Evolutionary conservation across 2,888 invertebrate species (phyloP).

Genomic region (Helleia helle): DNA sequence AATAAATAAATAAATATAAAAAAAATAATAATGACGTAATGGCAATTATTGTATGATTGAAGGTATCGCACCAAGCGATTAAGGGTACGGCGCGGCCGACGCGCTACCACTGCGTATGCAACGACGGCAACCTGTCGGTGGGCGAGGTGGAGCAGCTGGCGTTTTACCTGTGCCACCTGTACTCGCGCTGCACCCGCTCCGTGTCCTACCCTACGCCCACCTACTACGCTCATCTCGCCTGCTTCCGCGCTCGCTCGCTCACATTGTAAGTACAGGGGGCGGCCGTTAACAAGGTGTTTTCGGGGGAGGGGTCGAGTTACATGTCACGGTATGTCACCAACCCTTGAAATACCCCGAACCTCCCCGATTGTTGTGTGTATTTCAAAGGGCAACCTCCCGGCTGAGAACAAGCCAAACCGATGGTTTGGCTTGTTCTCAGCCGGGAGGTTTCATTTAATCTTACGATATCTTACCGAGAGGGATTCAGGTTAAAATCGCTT

Average conservation of each 20-base stretch:
- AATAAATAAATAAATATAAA: no score
- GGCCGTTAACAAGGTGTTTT: no score
- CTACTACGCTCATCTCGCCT: constrained; percentile 91
- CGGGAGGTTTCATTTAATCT: no score
- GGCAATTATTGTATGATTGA: constrained; percentile 9
- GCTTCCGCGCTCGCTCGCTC: constrained; percentile 77
- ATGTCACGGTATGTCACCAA: no score
- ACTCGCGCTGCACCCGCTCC: constrained; percentile 86
- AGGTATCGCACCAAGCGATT: constrained; percentile 78
- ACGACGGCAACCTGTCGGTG: constrained; percentile 80
- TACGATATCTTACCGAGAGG: no score
- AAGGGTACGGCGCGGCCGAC: constrained; percentile 90
- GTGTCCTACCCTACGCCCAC: constrained; percentile 92
- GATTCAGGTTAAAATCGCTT: no score
- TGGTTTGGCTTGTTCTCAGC: no score
- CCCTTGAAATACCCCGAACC: no score
- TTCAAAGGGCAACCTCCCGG: no score
- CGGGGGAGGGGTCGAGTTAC: no score
- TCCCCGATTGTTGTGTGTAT: no score
- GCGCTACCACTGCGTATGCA: constrained; percentile 88
- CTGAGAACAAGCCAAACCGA: no score
- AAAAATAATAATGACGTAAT: background rate
- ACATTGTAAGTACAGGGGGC: constrained; percentile 52
- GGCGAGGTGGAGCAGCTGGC: constrained; percentile 86
- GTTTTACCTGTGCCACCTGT: constrained; percentile 89